Base-by-base conservation (phyloP, 2,888 invertebrate species). In the Diogma glabrata region DNA sequence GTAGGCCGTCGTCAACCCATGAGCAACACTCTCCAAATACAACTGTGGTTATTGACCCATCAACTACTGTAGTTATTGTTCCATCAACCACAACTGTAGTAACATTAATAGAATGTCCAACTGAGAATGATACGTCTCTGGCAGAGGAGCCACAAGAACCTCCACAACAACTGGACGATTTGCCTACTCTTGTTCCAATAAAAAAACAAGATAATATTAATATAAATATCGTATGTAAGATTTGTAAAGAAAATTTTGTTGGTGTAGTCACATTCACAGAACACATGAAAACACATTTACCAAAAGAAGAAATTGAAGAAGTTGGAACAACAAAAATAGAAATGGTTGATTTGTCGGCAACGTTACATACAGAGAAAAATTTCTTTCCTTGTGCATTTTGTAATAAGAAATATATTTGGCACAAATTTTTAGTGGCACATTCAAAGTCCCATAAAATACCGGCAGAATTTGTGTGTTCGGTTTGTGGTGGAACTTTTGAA, bases 171-270 rank as follows among this genome's bases (percentile, higher is more conserved):
- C 28, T 12, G 3, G 3, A 28, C 28, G 20, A 43, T 17, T 14
- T 43, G n/a, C 17, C 43, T 2, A n/a, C n/a, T n/a, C n/a, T n/a
- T n/a, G n/a, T n/a, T n/a, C n/a, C n/a, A n/a, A n/a, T n/a, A n/a
- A n/a, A n/a, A n/a, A n/a, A n/a, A n/a, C 43, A 43, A 43, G 43
- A 43, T 4, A 43, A 43, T 43, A 43, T 43, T 8, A 22, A 43
- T 14, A 43, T 43, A 7, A 43, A 43, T 9, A 43, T 43, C n/a
- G 43, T 43, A 22, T 43, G 43, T 43, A 43, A 43, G 14, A 23
- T 43, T 3, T 43, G 43, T 43, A 43, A 43, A 16, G 22, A 43
- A 43, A 43, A 43, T 43, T 43, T 43, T 43, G 43, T 43, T 43
- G 43, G 43, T 3, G 43, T 43, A 3, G 20, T n/a, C 6, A 43